Conservation (phyloP, 2,113 vertebrate genomes). For the Gambusia holbrooki region DNA sequence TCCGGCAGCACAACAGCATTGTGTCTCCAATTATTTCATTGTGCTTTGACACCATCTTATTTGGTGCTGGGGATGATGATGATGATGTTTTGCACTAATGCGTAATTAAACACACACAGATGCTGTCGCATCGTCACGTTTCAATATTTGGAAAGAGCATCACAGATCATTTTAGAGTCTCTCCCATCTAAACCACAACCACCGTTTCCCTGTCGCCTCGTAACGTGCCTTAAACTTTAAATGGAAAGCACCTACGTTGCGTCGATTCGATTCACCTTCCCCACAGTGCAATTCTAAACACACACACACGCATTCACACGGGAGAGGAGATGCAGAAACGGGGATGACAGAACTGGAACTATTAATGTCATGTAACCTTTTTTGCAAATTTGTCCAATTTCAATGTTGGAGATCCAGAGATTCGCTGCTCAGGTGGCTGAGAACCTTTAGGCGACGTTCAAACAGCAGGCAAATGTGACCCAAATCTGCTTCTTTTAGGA, state of each 20-base stretch:
- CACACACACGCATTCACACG: not conserved
- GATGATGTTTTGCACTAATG: constrained; percentile 3
- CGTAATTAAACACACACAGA: constrained; percentile 18
- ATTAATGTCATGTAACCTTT: not conserved
- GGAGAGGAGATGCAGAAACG: not conserved
- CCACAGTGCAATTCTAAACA: not conserved
- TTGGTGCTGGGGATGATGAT: constrained; percentile 11
- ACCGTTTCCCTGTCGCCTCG: not conserved
- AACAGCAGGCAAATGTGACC: no score
- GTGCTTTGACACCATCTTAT: constrained; percentile 21
- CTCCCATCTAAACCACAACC: not conserved
- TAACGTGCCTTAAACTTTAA: not conserved
- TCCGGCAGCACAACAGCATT: not conserved
- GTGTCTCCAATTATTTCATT: constrained; percentile 19
- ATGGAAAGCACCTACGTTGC: not conserved
- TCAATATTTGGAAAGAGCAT: not conserved
- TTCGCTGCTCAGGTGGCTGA: not conserved
- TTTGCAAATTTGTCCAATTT: no score
- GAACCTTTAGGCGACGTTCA: no score
- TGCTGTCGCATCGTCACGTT: constrained; percentile 1
- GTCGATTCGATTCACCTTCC: not conserved
- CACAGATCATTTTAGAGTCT: not conserved
- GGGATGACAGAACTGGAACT: not conserved
- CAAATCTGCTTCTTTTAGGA: no score
- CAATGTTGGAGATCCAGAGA: not conserved